Percentiles rank a stretch among this genome's conserved stretches.
phyloP scores from a whole-genome alignment of 2,797 vertebrate species.

The Nyctalus aviator region DNA sequence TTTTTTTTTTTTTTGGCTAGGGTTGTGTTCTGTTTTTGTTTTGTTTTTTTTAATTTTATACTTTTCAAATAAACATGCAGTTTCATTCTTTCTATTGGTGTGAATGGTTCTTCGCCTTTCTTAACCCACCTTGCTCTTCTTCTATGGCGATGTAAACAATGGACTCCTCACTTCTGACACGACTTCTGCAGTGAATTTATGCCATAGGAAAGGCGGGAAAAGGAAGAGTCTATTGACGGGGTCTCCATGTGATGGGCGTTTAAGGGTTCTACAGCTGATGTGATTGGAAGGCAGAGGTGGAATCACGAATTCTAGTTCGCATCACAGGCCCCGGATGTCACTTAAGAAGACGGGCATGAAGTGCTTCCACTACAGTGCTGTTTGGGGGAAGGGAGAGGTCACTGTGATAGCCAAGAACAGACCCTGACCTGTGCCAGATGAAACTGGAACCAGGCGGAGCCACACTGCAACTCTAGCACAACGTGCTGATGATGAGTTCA shows the following conservation, averaged over 20 bases:
- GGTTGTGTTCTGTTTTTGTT: neutral
- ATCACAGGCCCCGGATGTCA: neutral
- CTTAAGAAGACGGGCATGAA: neutral
- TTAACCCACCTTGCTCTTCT: neutral
- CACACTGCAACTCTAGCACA: accelerated
- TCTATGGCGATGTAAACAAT: neutral
- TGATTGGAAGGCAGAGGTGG: neutral
- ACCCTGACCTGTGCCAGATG: neutral
- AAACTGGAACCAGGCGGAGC: too few relatives aligned
- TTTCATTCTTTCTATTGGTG: conserved; percentile 67
- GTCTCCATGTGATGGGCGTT: neutral
- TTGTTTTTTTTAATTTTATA: conserved; percentile 73
- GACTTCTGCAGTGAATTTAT: neutral
- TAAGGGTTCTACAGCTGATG: neutral
- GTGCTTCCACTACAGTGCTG: accelerated
- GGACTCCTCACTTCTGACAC: neutral
- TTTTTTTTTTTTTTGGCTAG: conserved; percentile 18
- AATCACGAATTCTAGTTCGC: neutral
- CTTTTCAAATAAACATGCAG: conserved; percentile 81
- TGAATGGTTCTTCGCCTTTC: conserved; percentile 47
- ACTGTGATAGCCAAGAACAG: neutral
- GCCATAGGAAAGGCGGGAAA: neutral
- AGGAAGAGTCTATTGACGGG: neutral
- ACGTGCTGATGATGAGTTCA: neutral
- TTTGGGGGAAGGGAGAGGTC: neutral